Percentiles rank a stretch among this genome's conserved stretches.
phyloP scores from a whole-genome alignment of 2,888 invertebrate genomes.

The Agrenia bidenticulata region DNA sequence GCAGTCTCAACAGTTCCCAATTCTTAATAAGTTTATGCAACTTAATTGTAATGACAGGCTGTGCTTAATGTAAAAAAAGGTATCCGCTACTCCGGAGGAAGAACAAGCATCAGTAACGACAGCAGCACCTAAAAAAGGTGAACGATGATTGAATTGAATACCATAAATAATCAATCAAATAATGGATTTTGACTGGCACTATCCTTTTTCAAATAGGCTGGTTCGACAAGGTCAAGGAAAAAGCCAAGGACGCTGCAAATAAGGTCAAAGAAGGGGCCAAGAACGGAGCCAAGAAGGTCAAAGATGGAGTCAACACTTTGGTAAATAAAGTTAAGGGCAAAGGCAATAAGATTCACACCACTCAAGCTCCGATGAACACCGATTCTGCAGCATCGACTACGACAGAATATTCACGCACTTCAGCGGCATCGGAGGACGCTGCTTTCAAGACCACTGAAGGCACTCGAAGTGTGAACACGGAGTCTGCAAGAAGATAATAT shows the following conservation, averaged over 20 bases:
- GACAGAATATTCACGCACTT: too few relatives aligned
- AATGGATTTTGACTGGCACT: too few relatives aligned
- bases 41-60: too few relatives aligned
- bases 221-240: conserved; percentile 13
- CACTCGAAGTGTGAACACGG: too few relatives aligned
- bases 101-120: neutral
- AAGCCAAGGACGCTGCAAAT: conserved; percentile 6
- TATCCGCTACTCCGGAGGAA: neutral
- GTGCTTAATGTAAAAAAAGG: too few relatives aligned
- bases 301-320: conserved; percentile 16
- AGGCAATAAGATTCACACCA: neutral
- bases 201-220: conserved; percentile 7
- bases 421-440: too few relatives aligned
- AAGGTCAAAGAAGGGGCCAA: conserved; percentile 11
- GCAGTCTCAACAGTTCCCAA: too few relatives aligned
- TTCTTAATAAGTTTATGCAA: too few relatives aligned
- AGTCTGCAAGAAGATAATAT: too few relatives aligned
- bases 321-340: conserved; percentile 13
- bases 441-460: too few relatives aligned
- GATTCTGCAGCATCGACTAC: neutral
- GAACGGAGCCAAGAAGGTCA: neutral
- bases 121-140: neutral
- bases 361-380: neutral
- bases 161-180: too few relatives aligned
- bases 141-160: too few relatives aligned